phyloP scores from a whole-genome alignment of 1,140 invertebrate genomes.

The Scaptomyza pallida region DNA sequence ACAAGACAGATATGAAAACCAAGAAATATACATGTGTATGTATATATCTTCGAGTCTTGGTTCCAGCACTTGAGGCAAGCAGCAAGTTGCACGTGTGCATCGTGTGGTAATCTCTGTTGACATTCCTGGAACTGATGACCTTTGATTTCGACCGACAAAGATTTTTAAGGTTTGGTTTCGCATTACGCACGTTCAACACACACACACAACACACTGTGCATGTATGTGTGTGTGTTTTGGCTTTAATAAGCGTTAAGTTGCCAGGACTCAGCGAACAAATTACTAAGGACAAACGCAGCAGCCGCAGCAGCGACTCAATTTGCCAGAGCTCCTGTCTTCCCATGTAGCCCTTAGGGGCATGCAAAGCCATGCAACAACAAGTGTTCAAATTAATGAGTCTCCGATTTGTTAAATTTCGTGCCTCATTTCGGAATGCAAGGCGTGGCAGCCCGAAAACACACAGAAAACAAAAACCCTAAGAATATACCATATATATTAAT shows the following conservation, averaged over 20 bases:
- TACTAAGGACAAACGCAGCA: slow-evolving; percentile 56
- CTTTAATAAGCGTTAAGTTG: slow-evolving; percentile 81
- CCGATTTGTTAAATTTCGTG: slow-evolving; percentile 81
- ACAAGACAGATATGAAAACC: neutral
- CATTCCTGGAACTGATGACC: slow-evolving; percentile 67
- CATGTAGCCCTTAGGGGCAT: slow-evolving; percentile 38
- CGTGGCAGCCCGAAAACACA: slow-evolving; percentile 14
- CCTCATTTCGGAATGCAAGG: slow-evolving; percentile 55
- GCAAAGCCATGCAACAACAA: slow-evolving; percentile 48
- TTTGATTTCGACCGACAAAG: slow-evolving; percentile 38
- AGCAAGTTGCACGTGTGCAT: slow-evolving; percentile 71
- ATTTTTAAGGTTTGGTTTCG: slow-evolving; percentile 57
- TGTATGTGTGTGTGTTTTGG: slow-evolving; percentile 38
- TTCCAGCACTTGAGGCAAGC: slow-evolving; percentile 62
- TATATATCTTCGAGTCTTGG: too few species aligned
- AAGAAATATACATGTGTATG: neutral
- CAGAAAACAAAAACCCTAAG: neutral
- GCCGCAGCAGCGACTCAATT: slow-evolving; percentile 62
- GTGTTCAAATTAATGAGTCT: slow-evolving; percentile 79
- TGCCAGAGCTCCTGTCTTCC: slow-evolving; percentile 34
- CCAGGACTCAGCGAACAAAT: slow-evolving; percentile 55
- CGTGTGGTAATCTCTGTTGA: slow-evolving; percentile 81
- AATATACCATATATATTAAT: too few species aligned
- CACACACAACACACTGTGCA: neutral
- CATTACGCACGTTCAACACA: slow-evolving; percentile 57